Evolutionary conservation across 2,888 invertebrate species (phyloP), one percentile per base, ranked within the genome.

Genomic region (Metellina segmentata): DNA sequence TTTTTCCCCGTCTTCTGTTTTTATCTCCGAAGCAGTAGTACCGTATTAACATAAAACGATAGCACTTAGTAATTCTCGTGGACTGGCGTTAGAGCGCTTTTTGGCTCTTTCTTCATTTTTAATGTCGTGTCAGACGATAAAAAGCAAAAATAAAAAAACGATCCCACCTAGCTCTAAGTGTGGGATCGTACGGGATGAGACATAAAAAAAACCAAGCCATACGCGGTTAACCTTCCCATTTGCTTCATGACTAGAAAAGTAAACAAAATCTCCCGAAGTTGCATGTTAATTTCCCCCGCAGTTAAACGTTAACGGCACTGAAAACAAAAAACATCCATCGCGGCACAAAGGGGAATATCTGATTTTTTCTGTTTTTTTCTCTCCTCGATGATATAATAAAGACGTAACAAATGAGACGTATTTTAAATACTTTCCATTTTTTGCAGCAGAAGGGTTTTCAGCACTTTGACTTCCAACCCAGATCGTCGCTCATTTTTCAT

Each of bases 341-440:
- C 20, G 19, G 61, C 13, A 79, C 81, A 81, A 53, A 81, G 20
- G 78, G 81, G 87, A 78, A 34, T 72, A n/a, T 78, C 20, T 11
- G 71, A 79, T 78, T 81, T 87, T 71, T 85, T 85, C 48, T 77
- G 71, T 85, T 49, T 13, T 71, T 11, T 53, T 51, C 72, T 70
- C 78, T 86, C 19, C 13, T n/a, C 71, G 53, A 87, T 81, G 53
- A 87, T 70, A 81, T 87, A 87, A 87, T 87, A 87, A 87, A 87
- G 74, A 87, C 87, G 81, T 87, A 87, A 87, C 81, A 87, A 87
- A 87, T 87, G 87, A 53, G 81, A 53, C 69, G 70, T 71, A 87
- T 87, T 87, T 81, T 87, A 81, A 87, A 87, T 69, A 86, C 49
- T 78, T 85, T 85, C 69, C 77, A 16, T 61, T 77, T 83, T 87